Percentiles rank a stretch among this genome's conserved stretches.
phyloP scores from a whole-genome alignment of 2,888 invertebrate genomes.

The Synanthedon vespiformis region DNA sequence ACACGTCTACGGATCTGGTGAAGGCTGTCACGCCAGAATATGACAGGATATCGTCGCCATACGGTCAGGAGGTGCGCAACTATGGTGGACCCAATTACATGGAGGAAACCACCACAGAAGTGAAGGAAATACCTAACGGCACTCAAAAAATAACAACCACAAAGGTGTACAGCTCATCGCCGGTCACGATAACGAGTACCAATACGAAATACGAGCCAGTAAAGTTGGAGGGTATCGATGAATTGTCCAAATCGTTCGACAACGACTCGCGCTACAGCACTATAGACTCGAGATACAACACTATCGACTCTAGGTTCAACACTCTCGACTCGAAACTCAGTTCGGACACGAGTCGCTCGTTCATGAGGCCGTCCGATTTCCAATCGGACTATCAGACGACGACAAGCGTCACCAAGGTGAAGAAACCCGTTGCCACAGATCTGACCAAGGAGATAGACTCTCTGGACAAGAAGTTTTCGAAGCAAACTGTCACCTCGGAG shows the following conservation, averaged over 20 bases:
- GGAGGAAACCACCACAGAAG: slow-evolving; percentile 65
- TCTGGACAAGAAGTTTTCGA: slow-evolving; percentile 75
- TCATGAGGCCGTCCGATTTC: slow-evolving; percentile 66
- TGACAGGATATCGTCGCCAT: slow-evolving; percentile 53
- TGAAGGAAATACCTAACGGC: slow-evolving; percentile 67
- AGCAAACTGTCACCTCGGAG: slow-evolving; percentile 77
- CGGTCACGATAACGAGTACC: slow-evolving; percentile 61
- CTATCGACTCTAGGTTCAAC: slow-evolving; percentile 55
- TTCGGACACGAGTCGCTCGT: slow-evolving; percentile 60
- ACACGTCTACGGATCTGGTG: slow-evolving; percentile 39
- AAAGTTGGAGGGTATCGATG: slow-evolving; percentile 62
- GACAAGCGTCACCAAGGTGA: slow-evolving; percentile 35
- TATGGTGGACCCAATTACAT: slow-evolving; percentile 57
- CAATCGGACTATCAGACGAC: slow-evolving; percentile 46
- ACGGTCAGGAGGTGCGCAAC: slow-evolving; percentile 48
- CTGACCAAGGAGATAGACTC: slow-evolving; percentile 64
- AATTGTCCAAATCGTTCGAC: slow-evolving; percentile 63
- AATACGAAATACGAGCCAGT: slow-evolving; percentile 62
- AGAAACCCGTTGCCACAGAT: slow-evolving; percentile 36
- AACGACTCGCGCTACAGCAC: slow-evolving; percentile 63
- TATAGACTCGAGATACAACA: slow-evolving; percentile 49
- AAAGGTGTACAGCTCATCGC: slow-evolving; percentile 69
- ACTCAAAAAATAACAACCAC: slow-evolving; percentile 69
- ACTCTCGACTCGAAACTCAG: slow-evolving; percentile 57
- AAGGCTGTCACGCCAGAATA: slow-evolving; percentile 53